phyloP scores from a whole-genome alignment of 2,113 vertebrate species.

The Phylloscopus whistleri region DNA sequence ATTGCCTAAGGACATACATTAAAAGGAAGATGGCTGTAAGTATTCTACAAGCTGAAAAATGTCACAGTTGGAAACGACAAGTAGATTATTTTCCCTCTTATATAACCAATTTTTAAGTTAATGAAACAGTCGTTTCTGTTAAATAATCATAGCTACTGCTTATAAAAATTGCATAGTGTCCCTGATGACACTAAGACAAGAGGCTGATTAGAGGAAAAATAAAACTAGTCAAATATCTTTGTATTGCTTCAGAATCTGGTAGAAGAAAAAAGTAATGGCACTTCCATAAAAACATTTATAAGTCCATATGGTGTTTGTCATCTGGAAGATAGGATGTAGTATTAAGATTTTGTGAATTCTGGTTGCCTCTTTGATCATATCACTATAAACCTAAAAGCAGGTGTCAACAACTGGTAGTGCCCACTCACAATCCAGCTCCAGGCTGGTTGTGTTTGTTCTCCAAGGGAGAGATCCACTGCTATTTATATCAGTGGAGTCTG shows the following conservation, averaged over 20 bases:
- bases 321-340: not conserved
- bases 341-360: not conserved
- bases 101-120: not conserved
- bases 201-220: not conserved
- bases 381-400: not conserved
- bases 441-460: not conserved
- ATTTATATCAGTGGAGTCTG: not conserved
- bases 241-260: not conserved
- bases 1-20: not conserved
- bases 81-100: not conserved
- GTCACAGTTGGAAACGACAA: not conserved
- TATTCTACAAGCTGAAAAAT: not conserved
- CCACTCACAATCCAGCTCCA: not conserved
- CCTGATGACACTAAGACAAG: not conserved
- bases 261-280: not conserved
- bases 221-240: not conserved
- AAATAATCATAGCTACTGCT: slow-evolving; percentile 21
- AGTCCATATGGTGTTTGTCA: not conserved
- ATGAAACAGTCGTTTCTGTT: slow-evolving; percentile 2
- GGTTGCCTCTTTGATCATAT: not conserved
- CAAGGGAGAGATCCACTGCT: not conserved
- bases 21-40: slow-evolving; percentile 12
- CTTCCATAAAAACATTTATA: not conserved
- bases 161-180: not conserved
- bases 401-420: not conserved